A percentile compares a stretch with the other conserved stretches of the same genome.
phyloP scores from a whole-genome alignment of 1,140 invertebrate species.

The Drepana arcuata region DNA sequence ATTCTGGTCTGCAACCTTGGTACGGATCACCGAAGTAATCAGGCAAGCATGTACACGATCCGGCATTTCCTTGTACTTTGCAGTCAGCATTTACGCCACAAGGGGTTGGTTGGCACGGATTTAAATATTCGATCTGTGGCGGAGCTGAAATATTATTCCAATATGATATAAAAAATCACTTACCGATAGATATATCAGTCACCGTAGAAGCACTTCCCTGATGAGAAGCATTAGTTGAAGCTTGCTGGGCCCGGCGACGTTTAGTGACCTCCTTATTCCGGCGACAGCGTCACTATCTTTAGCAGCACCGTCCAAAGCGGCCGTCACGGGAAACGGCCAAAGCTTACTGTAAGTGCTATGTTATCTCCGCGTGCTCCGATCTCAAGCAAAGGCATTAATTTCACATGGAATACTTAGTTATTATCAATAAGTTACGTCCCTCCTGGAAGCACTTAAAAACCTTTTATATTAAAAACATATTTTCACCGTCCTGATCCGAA shows the following conservation, averaged over 20 bases:
- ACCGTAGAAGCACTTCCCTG: conserved; percentile 62
- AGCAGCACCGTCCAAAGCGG: conserved; percentile 57
- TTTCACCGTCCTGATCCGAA: conserved; percentile 29
- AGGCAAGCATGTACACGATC: conserved; percentile 80
- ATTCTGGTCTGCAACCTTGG: conserved; percentile 85
- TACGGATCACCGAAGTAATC: conserved; percentile 86
- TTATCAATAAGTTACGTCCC: conserved; percentile 54
- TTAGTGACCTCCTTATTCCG: conserved; percentile 55
- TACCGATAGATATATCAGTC: conserved; percentile 41
- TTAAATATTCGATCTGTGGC: conserved; percentile 55
- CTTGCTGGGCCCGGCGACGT: conserved; percentile 56
- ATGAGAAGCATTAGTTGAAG: conserved; percentile 70
- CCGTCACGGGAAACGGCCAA: conserved; percentile 52
- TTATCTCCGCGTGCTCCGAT: conserved; percentile 69
- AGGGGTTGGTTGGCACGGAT: conserved; percentile 82
- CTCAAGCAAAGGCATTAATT: conserved; percentile 66
- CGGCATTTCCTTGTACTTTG: conserved; percentile 73
- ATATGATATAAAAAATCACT: conserved; percentile 47
- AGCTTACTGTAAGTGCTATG: conserved; percentile 71
- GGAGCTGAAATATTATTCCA: conserved; percentile 59
- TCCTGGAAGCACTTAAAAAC: conserved; percentile 53
- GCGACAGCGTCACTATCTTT: conserved; percentile 45
- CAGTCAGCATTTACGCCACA: conserved; percentile 85
- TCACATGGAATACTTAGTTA: conserved; percentile 61
- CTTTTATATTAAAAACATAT: conserved; percentile 16